Evolutionary conservation across 2,888 invertebrate genomes (phyloP).

Genomic region (Drosophila atroscutellata): DNA sequence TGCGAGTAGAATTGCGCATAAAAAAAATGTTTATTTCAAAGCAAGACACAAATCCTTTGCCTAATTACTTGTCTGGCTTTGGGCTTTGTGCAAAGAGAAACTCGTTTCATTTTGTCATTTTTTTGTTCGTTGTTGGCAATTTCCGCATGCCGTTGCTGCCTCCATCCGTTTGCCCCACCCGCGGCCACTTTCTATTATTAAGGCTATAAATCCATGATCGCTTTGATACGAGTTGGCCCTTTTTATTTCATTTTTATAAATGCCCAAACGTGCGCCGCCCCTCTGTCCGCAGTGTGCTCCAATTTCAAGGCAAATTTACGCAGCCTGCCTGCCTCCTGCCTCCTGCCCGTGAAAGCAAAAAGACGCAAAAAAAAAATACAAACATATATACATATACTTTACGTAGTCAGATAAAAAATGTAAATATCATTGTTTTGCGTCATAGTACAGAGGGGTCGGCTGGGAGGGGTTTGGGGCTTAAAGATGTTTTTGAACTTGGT

Average conservation of each 20-base stretch:
- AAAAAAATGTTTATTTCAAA: conserved; percentile 61
- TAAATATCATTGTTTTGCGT: conserved; percentile 79
- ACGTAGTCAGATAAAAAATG: conserved; percentile 69
- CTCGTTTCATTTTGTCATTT: conserved; percentile 38
- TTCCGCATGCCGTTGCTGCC: conserved; percentile 41
- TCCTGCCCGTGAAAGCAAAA: conserved; percentile 43
- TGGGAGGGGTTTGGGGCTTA: conserved; percentile 18
- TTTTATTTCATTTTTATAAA: conserved; percentile 68
- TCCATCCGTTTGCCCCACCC: conserved; percentile 10
- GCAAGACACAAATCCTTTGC: conserved; percentile 71
- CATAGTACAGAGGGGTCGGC: conserved; percentile 46
- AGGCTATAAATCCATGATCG: conserved; percentile 81
- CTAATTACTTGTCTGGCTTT: conserved; percentile 76
- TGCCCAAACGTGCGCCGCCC: conserved; percentile 62
- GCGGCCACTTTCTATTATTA: conserved; percentile 67
- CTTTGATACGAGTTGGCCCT: conserved; percentile 73
- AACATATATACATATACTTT: conserved; percentile 39
- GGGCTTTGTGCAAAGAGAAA: conserved; percentile 22
- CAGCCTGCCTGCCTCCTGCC: conserved; percentile 26
- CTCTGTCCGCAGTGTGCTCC: conserved; percentile 46
- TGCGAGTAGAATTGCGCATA: conserved; percentile 24
- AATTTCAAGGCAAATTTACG: conserved; percentile 73
- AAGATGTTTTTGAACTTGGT: conserved; percentile 64
- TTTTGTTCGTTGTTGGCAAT: conserved; percentile 48
- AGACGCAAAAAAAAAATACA: conserved; percentile 1